Evolutionary conservation across 2,888 invertebrate genomes (phyloP).

Genomic region (Pachycephus smyrnensis): DNA sequence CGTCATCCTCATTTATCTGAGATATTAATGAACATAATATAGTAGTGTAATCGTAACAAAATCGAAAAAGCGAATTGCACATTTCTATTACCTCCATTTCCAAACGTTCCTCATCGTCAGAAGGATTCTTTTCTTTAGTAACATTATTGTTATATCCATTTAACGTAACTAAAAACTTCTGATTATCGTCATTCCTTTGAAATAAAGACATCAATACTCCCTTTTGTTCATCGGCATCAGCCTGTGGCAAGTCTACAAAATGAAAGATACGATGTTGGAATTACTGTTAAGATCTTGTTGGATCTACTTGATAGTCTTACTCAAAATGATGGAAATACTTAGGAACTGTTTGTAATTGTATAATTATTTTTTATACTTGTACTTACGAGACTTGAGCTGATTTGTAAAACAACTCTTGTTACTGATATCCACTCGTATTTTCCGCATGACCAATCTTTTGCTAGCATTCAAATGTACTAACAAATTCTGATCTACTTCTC

Average conservation of each 20-base stretch:
- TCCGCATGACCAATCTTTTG: constrained; percentile 61
- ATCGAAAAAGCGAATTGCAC: background rate
- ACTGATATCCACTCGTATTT: constrained; percentile 57
- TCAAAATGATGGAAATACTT: background rate
- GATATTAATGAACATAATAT: constrained; percentile 1
- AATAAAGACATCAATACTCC: constrained; percentile 62
- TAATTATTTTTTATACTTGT: constrained; percentile 1
- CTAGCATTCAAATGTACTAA: constrained; percentile 60
- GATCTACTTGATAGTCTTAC: background rate
- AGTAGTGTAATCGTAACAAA: background rate
- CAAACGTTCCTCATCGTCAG: constrained; percentile 55
- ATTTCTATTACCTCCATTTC: constrained; percentile 56
- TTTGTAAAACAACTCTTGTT: background rate
- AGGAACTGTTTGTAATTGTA: constrained; percentile 1
- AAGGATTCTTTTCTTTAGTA: constrained; percentile 46
- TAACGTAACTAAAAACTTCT: constrained; percentile 63
- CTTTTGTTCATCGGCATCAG: constrained; percentile 58
- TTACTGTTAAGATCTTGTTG: background rate
- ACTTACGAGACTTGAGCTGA: background rate
- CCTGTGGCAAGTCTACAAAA: constrained; percentile 46
- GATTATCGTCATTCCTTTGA: constrained; percentile 60
- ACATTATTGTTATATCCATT: constrained; percentile 62
- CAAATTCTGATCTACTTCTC: constrained; percentile 58
- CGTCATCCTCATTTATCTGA: constrained; percentile 59
- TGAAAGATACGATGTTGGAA: constrained; percentile 16